Base-by-base conservation (phyloP, 30 jellyfish, hydroid and myxozoan species). In the Clytia hemisphaerica region DNA sequence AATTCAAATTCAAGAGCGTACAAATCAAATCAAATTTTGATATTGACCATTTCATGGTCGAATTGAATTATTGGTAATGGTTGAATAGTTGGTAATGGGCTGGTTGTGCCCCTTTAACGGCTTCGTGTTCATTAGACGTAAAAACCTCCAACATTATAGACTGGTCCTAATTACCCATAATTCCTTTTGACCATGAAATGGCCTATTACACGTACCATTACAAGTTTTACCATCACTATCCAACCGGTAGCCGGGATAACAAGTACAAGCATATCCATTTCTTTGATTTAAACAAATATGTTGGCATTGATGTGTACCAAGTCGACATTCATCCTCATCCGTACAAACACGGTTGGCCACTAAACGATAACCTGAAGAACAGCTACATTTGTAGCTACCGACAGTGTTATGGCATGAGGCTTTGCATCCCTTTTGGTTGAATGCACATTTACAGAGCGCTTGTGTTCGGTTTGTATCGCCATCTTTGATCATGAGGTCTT, bases 201-300 rank as follows among this genome's bases (percentile, higher is more conserved):
- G n/a, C n/a, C n/a, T n/a, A n/a, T n/a, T n/a, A n/a, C n/a, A 53
- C 26, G 22, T 18, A 53, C 67, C 67, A 14, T 12, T 15, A 53
- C 67, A 53, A 1, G 67, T 12, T 25, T 24, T n/a, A 12, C 22
- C 22, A 53, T 53, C 29, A 10, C 30, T 30, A 18, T 0, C 22
- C 67, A 53, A 53, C 34, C 22, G 30, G 67, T 53, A 53, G 67
- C 67, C 67, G 29, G 12, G 16, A 25, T 53, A 53, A 25, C 67
- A 53, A 1, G 16, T 30, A 25, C 67, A 53, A 12, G 22, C 1
- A 16, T 53, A 25, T 12, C 34, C 34, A 16, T 16, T 14, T 42
- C 18, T 21, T 16, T 25, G 14, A 14, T 53, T 25, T 16, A 53
- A 12, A 25, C 67, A 53, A 0, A 53, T 53, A n/a, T 53, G 67